Base-by-base conservation (phyloP, 92 coral and sea anemone species). In the Phymanthus crucifer region DNA sequence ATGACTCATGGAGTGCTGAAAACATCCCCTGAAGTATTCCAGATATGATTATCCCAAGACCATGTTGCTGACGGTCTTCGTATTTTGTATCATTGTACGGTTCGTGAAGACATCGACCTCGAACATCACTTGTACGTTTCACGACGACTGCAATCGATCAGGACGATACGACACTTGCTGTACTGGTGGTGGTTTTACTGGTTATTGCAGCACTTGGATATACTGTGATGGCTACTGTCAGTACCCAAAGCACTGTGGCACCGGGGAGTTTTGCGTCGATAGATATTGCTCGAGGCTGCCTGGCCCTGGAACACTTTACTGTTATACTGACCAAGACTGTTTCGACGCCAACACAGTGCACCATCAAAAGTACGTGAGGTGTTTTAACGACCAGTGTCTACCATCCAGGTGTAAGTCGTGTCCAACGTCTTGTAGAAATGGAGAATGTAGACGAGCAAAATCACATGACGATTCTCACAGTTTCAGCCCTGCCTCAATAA, bases 381-480 rank as follows among this genome's bases (percentile, higher is more conserved):
- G 64, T 54, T 21, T 54, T n/a, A 21, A 70, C 66, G 6, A 34
- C 69, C 47, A 29, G 29, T 61, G 68, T 26, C 14, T 61, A 11
- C 32, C 68, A 61, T 27, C 33, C 6, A 61, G 29, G 17, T 61
- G 68, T 29, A 61, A 11, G 29, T 7, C 6, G 5, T 61, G 68
- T 34, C 68, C 68, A 24, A 24, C 7, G 34, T 24, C 32, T 5
- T 83, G 87, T 40, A 46, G 18, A 6, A 36, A 68, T 48, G 89
- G 89, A 35, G 58, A 14, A 56, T 85, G 89, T 68, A 67, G 38
- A 32, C n/a, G 47, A 50, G 17, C 9, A 27, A 76, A 67, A 31
- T 50, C 61, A 13, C 24, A 24, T 1, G 74, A 32, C 4, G 43
- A 17, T n/a, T 40, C 24, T 36, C 32, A 40, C 57, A 57, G 54